These are phyloP conservation scores for Alloscopus bannaensis DNA, from an alignment of 2,888 invertebrate genomes.

Conservation along the genomic window DNA sequence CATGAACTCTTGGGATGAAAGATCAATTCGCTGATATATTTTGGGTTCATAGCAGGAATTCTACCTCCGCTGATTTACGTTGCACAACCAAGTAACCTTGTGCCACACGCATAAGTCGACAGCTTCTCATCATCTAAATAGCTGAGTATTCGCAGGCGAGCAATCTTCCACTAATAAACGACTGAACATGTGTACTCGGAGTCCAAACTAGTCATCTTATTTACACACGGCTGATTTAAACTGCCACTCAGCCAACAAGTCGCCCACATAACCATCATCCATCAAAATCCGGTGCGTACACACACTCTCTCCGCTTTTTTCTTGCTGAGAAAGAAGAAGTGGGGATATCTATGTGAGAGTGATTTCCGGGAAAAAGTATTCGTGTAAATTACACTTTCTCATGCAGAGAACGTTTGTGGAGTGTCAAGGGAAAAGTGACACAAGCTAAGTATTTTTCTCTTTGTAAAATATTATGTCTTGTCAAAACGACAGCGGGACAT, in stretches of 20 bases:
- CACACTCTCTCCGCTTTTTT: background rate
- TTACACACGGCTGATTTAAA: conserved; percentile 46
- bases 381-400: too few relatives aligned
- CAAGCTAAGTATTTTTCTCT: conserved; percentile 2
- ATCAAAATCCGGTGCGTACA: conserved; percentile 48
- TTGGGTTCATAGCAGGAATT: background rate
- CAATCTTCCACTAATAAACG: too few relatives aligned
- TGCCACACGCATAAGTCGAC: background rate
- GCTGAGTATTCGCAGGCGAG: background rate
- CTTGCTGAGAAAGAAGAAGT: conserved; percentile 7
- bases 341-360: conserved; percentile 6
- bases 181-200: too few relatives aligned
- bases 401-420: conserved; percentile 7
- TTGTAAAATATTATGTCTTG: background rate
- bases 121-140: conserved; percentile 3
- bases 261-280: conserved; percentile 46
- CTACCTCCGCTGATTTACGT: background rate
- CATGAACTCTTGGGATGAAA: too few relatives aligned
- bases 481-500: too few relatives aligned
- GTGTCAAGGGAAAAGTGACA: conserved; percentile 6
- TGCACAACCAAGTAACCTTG: background rate
- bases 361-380: conserved; percentile 18
- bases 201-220: conserved; percentile 23
- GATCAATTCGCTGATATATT: too few relatives aligned
- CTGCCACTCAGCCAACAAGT: conserved; percentile 49